Base-by-base conservation (phyloP, 2,797 vertebrate species). In the Benthosema pterotum region DNA sequence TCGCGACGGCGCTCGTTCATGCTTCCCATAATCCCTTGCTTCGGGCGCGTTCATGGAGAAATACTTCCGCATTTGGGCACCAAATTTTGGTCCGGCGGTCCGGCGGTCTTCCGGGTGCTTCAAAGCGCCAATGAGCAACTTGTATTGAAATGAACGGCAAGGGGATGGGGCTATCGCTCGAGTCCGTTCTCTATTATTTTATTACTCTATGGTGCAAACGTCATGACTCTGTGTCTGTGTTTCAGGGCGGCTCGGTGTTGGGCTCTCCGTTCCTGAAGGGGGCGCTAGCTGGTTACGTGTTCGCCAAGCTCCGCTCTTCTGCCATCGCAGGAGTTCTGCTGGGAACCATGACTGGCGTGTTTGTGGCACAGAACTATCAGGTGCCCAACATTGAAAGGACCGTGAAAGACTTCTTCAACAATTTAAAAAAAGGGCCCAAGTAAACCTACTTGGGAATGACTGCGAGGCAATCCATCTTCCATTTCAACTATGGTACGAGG, bases 181-280 rank as follows among this genome's bases (percentile, higher is more conserved):
- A n/a, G n/a, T n/a, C n/a, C n/a, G n/a, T n/a, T n/a, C n/a, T n/a
- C n/a, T n/a, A n/a, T n/a, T n/a, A n/a, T n/a, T n/a, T n/a, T n/a
- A n/a, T n/a, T n/a, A n/a, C n/a, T n/a, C n/a, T n/a, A n/a, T n/a
- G 5, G 25, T 25, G 25, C 25, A 25, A 25, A 45, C 5, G 14
- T 51, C 50, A 4, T 42, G n/a, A 42, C 11, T 56, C 32, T 65
- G 4, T n/a, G 12, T 18, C 46, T 68, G 49, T 71, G 52, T 65
- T 67, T 1, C 69, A 99, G 96, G 94, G 95, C 71, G 89, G 92
- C 52, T 93, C 94, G 0, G 74, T 97, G 48, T 81, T 98, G 71
- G 92, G 93, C 15, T 98, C 97, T 2, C 96, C 97, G 0, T 95
- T 99, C 11, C 84, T 99, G 68, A 99, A 98, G 73, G 98, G 97